phyloP scores from a whole-genome alignment of 92 coral and sea anemone genomes.

The Blastomussa wellsi region DNA sequence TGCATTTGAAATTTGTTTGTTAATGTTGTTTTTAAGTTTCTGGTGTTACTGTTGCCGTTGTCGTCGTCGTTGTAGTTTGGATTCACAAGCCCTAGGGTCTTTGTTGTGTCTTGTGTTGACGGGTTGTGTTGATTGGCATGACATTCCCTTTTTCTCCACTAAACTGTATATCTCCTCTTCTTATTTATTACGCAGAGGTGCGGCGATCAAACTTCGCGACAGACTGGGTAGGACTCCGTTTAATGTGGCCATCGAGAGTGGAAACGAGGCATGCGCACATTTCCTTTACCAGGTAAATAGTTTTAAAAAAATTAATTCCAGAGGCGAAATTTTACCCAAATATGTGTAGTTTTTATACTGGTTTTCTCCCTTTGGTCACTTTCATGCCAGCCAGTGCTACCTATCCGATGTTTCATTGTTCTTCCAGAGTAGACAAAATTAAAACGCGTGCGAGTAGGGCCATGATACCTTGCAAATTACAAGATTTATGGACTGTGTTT shows the following conservation, averaged over 20 bases:
- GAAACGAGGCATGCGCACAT: slow-evolving; percentile 83
- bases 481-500: no score
- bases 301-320: no score
- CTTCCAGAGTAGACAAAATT: no score
- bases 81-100: no score
- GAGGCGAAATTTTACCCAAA: no score
- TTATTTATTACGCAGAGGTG: slow-evolving; percentile 52
- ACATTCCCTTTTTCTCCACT: background rate
- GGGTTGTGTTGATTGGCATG: no score
- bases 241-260: slow-evolving; percentile 75
- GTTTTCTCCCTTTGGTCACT: no score
- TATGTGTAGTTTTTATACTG: background rate
- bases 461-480: no score
- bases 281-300: slow-evolving; percentile 66
- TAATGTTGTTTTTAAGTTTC: background rate
- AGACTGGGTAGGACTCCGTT: slow-evolving; percentile 79
- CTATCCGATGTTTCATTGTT: no score
- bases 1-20: background rate
- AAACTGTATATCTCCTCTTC: background rate
- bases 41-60: background rate
- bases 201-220: slow-evolving; percentile 68
- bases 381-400: no score
- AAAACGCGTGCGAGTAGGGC: no score
- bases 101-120: no score
- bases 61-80: background rate